Percentiles rank a stretch among this genome's conserved stretches.
phyloP scores from a whole-genome alignment of 2,888 invertebrate species.

The Tipula lateralis region DNA sequence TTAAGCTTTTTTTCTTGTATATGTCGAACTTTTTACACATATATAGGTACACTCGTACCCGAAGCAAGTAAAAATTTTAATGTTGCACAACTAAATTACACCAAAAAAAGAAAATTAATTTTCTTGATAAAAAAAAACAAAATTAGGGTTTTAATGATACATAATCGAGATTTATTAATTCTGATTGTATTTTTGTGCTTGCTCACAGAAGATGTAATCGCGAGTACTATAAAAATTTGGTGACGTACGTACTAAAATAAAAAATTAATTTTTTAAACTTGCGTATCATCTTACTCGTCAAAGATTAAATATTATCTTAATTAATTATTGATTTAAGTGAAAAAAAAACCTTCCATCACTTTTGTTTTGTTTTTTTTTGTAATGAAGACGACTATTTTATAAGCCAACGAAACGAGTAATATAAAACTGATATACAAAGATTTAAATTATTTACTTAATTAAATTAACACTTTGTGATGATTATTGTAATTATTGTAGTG shows the following conservation, averaged over 20 bases:
- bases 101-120: background rate
- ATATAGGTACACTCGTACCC: background rate
- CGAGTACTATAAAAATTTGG: background rate
- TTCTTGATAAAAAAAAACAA: background rate
- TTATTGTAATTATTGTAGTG: background rate
- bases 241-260: background rate
- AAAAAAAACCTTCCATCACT: background rate
- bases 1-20: background rate
- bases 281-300: background rate
- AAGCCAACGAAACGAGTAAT: background rate
- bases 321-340: background rate
- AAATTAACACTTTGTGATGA: background rate
- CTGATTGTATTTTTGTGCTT: background rate
- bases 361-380: too few relatives aligned
- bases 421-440: background rate
- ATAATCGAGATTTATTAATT: background rate
- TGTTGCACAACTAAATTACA: background rate
- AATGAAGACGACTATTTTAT: background rate
- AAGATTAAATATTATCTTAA: background rate
- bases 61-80: background rate
- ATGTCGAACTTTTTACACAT: background rate
- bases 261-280: background rate
- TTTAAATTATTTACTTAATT: slow-evolving; percentile 13
- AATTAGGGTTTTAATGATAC: background rate
- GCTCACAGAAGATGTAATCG: background rate